Evolutionary conservation across 2,797 vertebrate genomes (phyloP).

Genomic region (Coreius guichenoti): DNA sequence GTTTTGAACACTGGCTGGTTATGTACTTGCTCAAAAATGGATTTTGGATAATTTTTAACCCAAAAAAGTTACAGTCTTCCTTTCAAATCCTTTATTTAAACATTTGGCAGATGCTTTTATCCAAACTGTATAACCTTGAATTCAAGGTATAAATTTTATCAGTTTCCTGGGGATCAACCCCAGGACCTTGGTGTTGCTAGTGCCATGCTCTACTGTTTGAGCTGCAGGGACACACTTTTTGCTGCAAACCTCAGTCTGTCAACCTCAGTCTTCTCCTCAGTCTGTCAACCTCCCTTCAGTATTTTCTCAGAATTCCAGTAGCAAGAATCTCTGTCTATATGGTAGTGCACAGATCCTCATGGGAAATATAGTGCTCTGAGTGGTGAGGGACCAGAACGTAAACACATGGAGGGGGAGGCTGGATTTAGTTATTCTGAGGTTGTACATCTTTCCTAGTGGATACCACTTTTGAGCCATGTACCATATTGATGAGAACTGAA

Average conservation of each 20-base stretch:
- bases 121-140: not conserved
- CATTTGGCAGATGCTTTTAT: not conserved
- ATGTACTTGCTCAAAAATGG: too few species aligned
- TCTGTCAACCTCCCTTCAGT: not conserved
- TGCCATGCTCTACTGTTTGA: too few species aligned
- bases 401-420: constrained; percentile 72
- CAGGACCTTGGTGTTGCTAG: not conserved
- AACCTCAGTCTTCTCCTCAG: not conserved
- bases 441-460: constrained; percentile 72
- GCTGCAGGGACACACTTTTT: not conserved
- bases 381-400: constrained; percentile 76
- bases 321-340: constrained; percentile 63
- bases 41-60: too few species aligned
- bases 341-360: constrained; percentile 63
- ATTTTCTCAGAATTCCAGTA: constrained; percentile 10
- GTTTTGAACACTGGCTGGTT: too few species aligned
- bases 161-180: not conserved
- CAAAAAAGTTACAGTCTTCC: not conserved
- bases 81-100: not conserved
- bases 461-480: constrained; percentile 71
- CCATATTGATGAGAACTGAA: constrained; percentile 60
- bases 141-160: not conserved
- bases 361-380: constrained; percentile 82
- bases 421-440: constrained; percentile 75
- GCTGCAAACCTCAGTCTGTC: not conserved